A percentile compares a stretch with the other conserved stretches of the same genome.
phyloP scores from a whole-genome alignment of 2,113 vertebrate species.

The Ammodytes dubius region DNA sequence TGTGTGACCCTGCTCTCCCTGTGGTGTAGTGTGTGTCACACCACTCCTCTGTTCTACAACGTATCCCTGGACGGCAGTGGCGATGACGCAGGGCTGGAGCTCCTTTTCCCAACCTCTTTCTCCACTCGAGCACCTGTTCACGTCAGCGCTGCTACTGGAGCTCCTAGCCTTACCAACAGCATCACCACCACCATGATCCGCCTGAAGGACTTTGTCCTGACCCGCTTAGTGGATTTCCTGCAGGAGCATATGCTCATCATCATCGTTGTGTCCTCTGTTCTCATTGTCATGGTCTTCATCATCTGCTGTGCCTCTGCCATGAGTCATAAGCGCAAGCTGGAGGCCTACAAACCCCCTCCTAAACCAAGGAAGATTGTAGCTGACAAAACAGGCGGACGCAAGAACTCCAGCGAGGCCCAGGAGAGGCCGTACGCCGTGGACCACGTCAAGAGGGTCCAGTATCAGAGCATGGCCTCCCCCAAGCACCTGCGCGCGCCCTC shows the following conservation, averaged over 20 bases:
- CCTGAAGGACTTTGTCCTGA: slow-evolving; percentile 87
- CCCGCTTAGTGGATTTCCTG: slow-evolving; percentile 90
- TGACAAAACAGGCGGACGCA: slow-evolving; percentile 80
- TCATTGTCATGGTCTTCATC: slow-evolving; percentile 92
- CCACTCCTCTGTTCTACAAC: slow-evolving; percentile 79
- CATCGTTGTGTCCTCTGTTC: slow-evolving; percentile 91
- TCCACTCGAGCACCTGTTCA: slow-evolving; percentile 54
- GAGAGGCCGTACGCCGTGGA: slow-evolving; percentile 84
- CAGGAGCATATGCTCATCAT: slow-evolving; percentile 91
- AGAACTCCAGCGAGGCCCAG: slow-evolving; percentile 84
- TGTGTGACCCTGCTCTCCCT: slow-evolving; percentile 76
- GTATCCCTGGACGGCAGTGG: slow-evolving; percentile 80
- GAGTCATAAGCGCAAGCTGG: slow-evolving; percentile 93
- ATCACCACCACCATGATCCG: slow-evolving; percentile 87
- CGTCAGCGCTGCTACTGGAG: slow-evolving; percentile 56
- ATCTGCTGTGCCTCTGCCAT: slow-evolving; percentile 92
- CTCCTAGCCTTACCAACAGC: slow-evolving; percentile 77
- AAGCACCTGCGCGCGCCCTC: slow-evolving; percentile 89
- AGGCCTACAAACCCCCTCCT: slow-evolving; percentile 92
- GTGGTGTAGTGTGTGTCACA: slow-evolving; percentile 22
- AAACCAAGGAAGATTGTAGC: slow-evolving; percentile 86
- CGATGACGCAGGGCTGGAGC: slow-evolving; percentile 85
- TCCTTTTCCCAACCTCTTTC: slow-evolving; percentile 79
- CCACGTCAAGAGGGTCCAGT: slow-evolving; percentile 87
- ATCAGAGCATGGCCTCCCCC: slow-evolving; percentile 85